These are phyloP conservation scores for Aplodontia rufa DNA, from an alignment of 2,113 vertebrate genomes.

Conservation along the genomic window DNA sequence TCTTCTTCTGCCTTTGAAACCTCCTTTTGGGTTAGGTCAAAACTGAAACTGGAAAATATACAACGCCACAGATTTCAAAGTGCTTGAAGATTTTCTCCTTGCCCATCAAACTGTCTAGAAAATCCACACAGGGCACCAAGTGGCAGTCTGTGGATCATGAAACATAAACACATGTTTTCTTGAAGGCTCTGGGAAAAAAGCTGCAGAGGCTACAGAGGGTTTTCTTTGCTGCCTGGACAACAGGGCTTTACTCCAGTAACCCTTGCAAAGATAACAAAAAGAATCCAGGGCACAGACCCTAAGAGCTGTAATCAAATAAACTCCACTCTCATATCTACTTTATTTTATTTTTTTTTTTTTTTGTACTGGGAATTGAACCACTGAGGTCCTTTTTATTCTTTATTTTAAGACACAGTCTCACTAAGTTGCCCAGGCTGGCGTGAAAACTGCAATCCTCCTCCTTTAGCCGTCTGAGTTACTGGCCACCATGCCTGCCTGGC, in stretches of 20 bases:
- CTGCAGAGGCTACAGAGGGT: not conserved
- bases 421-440: not conserved
- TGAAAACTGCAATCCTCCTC: not conserved
- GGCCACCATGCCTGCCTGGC: not conserved
- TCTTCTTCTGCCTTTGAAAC: not conserved
- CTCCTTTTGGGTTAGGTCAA: not conserved
- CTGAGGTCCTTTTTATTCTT: not conserved
- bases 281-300: not conserved
- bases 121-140: not conserved
- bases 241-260: not conserved
- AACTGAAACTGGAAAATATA: not conserved
- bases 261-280: not conserved
- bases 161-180: not conserved
- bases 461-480: not conserved
- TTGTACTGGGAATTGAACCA: too few relatives aligned
- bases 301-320: not conserved
- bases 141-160: not conserved
- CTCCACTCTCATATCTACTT: not conserved
- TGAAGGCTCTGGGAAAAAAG: not conserved
- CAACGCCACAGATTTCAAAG: not conserved
- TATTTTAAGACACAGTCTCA: not conserved
- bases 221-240: not conserved
- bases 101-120: not conserved
- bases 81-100: not conserved
- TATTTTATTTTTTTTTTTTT: too few relatives aligned